These are phyloP conservation scores for Smutsia gigantea DNA, from an alignment of 2,797 vertebrate genomes.

Conservation along the genomic window DNA sequence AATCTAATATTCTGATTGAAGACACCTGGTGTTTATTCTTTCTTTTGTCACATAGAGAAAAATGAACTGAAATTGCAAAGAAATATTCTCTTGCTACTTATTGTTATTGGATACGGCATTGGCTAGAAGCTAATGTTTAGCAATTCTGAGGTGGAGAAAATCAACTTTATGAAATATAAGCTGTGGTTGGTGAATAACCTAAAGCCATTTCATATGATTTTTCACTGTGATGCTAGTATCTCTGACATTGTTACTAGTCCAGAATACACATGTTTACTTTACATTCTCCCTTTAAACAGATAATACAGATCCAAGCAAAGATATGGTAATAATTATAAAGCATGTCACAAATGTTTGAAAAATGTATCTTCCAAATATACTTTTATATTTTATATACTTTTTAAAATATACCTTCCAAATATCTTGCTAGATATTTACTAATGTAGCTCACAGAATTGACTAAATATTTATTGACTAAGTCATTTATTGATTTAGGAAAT, in stretches of 20 bases:
- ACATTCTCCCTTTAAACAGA: background rate
- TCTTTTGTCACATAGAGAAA: background rate
- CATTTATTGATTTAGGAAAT: background rate
- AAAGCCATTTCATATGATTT: background rate
- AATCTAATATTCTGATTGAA: background rate
- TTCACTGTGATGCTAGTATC: background rate
- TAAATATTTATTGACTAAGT: background rate
- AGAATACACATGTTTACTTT: background rate
- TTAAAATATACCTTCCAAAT: too few species aligned
- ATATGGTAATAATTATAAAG: background rate
- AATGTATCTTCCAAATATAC: background rate
- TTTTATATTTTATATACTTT: too few species aligned
- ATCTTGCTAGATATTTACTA: background rate
- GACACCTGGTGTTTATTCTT: background rate
- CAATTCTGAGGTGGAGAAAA: background rate
- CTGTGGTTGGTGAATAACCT: background rate
- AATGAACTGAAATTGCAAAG: background rate
- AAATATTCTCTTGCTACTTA: background rate
- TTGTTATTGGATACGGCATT: background rate
- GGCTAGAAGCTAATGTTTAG: background rate
- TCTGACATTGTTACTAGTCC: background rate
- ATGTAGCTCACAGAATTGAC: background rate
- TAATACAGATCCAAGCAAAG: background rate
- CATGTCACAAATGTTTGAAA: background rate
- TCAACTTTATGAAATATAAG: slow-evolving; percentile 7